Conservation (phyloP, 2,113 vertebrate species). For the Cyanoderma ruficeps region DNA sequence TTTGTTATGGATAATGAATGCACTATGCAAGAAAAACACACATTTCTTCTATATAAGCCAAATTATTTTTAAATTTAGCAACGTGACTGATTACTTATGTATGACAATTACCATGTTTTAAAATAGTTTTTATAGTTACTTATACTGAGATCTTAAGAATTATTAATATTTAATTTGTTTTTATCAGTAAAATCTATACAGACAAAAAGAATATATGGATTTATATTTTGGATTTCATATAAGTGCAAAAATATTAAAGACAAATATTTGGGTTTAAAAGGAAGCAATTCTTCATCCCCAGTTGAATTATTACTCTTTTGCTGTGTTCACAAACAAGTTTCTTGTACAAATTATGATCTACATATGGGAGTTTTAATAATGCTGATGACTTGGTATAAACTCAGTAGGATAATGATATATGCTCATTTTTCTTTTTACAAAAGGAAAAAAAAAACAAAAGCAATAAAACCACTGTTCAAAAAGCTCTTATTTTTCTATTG, state of each 20-base stretch:
- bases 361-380: background rate
- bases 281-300: background rate
- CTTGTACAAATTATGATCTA: background rate
- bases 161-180: background rate
- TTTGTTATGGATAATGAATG: constrained; percentile 39
- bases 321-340: background rate
- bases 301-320: background rate
- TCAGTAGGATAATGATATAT: background rate
- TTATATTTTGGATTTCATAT: background rate
- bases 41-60: constrained; percentile 3
- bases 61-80: constrained; percentile 33
- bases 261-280: background rate
- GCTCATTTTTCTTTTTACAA: background rate
- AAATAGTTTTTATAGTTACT: background rate
- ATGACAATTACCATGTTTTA: background rate
- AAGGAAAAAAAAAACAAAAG: background rate
- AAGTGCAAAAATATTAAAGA: background rate
- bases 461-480: background rate
- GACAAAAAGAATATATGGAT: background rate
- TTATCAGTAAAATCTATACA: background rate
- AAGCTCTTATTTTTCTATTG: background rate
- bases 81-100: constrained; percentile 20
- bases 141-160: background rate
- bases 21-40: constrained; percentile 2
- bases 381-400: background rate